Evolutionary conservation across 2,888 invertebrate genomes (phyloP), one percentile per base, ranked within the genome.

Genomic region (Cetonia aurata): DNA sequence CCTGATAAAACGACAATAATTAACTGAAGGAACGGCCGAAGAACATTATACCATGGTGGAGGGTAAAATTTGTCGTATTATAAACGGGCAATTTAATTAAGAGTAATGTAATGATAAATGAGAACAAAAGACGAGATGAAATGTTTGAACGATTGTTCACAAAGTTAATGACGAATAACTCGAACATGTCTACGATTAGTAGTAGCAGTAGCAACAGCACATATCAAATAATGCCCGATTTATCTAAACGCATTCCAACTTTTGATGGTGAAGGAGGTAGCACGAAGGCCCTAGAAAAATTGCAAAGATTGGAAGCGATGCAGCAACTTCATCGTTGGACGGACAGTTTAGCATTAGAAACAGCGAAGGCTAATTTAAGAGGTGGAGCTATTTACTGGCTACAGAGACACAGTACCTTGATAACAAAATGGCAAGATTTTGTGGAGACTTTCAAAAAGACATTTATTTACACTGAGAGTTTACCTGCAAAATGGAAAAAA

Each of bases 1-100:
- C 10, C 33, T 69, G 8, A 15, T 69, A 1, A 53, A 41, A 46
- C 12, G 67, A 12, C 69, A 67, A 12, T 6, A 67, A 12, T 6
- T 31, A 44, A 25, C 4, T 25, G 25, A 25, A 25, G 25, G 25
- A 25, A 25, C 25, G 25, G 25, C 25, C 4, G 25, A 25, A 25
- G 4, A 25, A 25, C 4, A 4, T 25, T 25, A 25, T 25, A 4
- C 25, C 25, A 3, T 25, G 25, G 25, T 25, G 25, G 25, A 25
- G 4, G 25, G 25, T 4, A 25, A 25, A 25, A 25, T 25, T 25
- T 25, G 25, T 4, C 25, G 25, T 25, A 25, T 25, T 4, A 4
- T 25, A 1, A 1, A 25, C 25, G 25, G 4, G 4, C 25, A 25
- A 25, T n/a, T n/a, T n/a, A n/a, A n/a, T n/a, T n/a, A n/a, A n/a